Evolutionary conservation across 2,888 invertebrate species (phyloP), one percentile per base, ranked within the genome.

Genomic region (Pollenia angustigena): DNA sequence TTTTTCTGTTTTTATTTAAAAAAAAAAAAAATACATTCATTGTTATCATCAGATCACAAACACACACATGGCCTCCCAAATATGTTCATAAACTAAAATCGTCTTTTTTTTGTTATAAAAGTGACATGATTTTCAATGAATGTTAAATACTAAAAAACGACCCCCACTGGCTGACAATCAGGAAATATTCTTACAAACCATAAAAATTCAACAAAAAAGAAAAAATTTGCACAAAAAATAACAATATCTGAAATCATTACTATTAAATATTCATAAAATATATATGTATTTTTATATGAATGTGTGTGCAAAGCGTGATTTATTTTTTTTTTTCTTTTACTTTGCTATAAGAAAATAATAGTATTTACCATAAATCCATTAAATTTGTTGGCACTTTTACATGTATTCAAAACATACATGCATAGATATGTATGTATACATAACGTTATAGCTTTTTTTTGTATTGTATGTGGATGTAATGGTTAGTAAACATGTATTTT

Each of bases 61-160:
- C 10, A 62, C 62, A 62, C 62, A 40, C n/a, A 62, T 42, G 2
- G 16, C 6, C 12, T 56, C 12, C 14, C 32, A 68, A 10, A 50
- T 50, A 50, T 14, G 23, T 23, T 54, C 16, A 11, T 32, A 32
- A 32, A 32, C 32, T 32, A 32, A 52, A 32, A 52, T n/a, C 58
- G 32, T 18, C 16, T 9, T 4, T 23, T 23, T 42, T 16, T 58
- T 32, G 32, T 16, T 50, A 50, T 40, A 60, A 62, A 75, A 75
- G 18, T 60, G 60, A 75, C 50, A 75, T 62, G 48, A 62, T 75
- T 75, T 50, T 48, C 60, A 75, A 75, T 60, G 40, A 75, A 75
- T 62, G 60, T 75, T 62, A 18, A 32, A 60, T 74, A 60, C 60
- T 44, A 7, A 48, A 40, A 48, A 11, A 66, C 12, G 32, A 32